Conservation (phyloP, 2,888 invertebrate genomes). For the Apodemia duryi region DNA sequence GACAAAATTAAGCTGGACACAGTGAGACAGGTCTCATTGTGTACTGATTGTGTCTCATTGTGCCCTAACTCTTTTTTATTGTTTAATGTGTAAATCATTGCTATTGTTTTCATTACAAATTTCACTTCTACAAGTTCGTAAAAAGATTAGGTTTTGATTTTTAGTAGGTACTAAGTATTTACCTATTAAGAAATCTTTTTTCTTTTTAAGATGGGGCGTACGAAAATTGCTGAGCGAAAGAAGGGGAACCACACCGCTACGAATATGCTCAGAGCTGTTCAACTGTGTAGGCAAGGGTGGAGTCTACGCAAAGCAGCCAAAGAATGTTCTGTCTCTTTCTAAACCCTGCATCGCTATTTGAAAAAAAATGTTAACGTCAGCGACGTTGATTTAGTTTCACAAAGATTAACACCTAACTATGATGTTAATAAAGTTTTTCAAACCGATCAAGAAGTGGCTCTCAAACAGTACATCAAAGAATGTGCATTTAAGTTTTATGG, state of each 20-base stretch:
- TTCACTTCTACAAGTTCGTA: background rate
- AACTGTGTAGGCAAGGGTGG: constrained; percentile 1
- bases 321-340: constrained; percentile 1
- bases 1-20: background rate
- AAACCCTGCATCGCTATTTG: background rate
- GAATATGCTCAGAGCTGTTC: constrained; percentile 9
- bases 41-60: background rate
- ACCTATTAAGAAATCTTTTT: background rate
- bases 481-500: constrained; percentile 20
- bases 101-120: constrained; percentile 3
- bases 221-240: constrained; percentile 2
- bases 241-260: background rate
- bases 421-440: constrained; percentile 19
- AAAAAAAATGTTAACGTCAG: background rate
- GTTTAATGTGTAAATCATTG: background rate
- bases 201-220: constrained; percentile 1
- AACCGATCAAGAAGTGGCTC: constrained; percentile 16
- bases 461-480: constrained; percentile 19
- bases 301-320: constrained; percentile 10
- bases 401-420: constrained; percentile 15
- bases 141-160: background rate
- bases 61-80: background rate
- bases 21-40: constrained; percentile 2
- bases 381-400: background rate
- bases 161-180: background rate